Base-by-base conservation (phyloP, 1,140 invertebrate species). In the Piezodorus guildinii region DNA sequence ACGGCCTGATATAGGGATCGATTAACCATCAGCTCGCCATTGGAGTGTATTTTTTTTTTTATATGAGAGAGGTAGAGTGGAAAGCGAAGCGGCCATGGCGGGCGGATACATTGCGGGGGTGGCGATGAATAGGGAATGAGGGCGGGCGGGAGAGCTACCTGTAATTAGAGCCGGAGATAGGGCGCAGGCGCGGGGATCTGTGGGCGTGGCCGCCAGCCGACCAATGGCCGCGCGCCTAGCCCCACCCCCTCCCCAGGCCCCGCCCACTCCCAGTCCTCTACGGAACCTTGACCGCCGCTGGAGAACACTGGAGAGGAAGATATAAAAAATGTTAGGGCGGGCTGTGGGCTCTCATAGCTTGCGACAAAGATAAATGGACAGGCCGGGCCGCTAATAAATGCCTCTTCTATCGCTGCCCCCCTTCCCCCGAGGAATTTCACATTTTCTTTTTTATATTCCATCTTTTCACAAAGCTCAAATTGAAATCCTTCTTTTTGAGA, bases 361-460 rank as follows among this genome's bases (percentile, higher is more conserved):
- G 16, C 10, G 46, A 49, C 46, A 49, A 49, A 49, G 46, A 49
- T 49, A 49, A 49, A 49, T 49, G 46, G 46, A 17, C n/a, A n/a
- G n/a, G 6, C 10, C 21, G 1, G n/a, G 6, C 6, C 21, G 46
- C 46, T 49, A 49, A 49, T 49, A 49, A 49, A 49, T 49, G n/a
- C 46, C 46, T 49, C 21, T 14, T 6, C 23, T 15, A 4, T n/a
- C 19, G 1, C 54, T 19, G 2, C 10, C 25, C 23, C 54, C 25
- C 4, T 30, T 4, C 12, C 15, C 16, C 27, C 17, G 21, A 54
- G 62, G 62, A 63, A 63, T 44, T 63, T 49, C 46, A 49, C 6
- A 21, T 49, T 49, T 49, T 49, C 21, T 49, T 21, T 49, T 49
- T 21, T 30, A 30, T 30, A 39, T 39, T 49, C 46, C 46, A 49